Evolutionary conservation across 1,140 invertebrate species (phyloP).

Genomic region (Drosophila sp.): DNA sequence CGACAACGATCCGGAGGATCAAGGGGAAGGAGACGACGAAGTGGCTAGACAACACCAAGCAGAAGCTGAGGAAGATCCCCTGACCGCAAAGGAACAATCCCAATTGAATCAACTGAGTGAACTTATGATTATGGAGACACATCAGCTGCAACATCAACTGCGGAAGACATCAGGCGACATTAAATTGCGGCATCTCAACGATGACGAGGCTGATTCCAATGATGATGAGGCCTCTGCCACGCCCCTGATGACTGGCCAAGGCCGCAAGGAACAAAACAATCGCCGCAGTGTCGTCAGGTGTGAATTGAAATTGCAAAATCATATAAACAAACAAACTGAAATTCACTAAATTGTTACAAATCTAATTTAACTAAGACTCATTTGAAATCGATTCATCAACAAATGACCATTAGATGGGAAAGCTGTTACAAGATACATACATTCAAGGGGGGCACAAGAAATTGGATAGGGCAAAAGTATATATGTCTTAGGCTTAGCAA

Average conservation of each 20-base stretch:
- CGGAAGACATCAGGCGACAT: slow-evolving; percentile 26
- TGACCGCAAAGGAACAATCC: not conserved
- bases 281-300: slow-evolving; percentile 80
- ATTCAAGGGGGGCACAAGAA: too few species aligned
- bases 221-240: slow-evolving; percentile 49
- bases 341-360: too few species aligned
- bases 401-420: too few species aligned
- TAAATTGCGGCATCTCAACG: slow-evolving; percentile 14
- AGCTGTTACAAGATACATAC: too few species aligned
- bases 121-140: slow-evolving; percentile 61
- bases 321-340: too few species aligned
- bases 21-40: slow-evolving; percentile 4
- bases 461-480: too few species aligned
- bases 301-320: slow-evolving; percentile 20
- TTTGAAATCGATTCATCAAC: too few species aligned
- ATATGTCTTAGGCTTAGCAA: too few species aligned
- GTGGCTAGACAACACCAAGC: not conserved
- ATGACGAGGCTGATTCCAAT: slow-evolving; percentile 48
- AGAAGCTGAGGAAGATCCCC: slow-evolving; percentile 36
- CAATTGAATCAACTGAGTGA: slow-evolving; percentile 44
- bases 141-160: slow-evolving; percentile 35
- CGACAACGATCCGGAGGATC: slow-evolving; percentile 20
- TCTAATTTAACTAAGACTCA: too few species aligned
- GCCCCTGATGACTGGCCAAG: slow-evolving; percentile 36
- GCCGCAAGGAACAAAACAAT: slow-evolving; percentile 80